Base-by-base conservation (phyloP, 2,113 vertebrate genomes). In the Electrona antarctica region DNA sequence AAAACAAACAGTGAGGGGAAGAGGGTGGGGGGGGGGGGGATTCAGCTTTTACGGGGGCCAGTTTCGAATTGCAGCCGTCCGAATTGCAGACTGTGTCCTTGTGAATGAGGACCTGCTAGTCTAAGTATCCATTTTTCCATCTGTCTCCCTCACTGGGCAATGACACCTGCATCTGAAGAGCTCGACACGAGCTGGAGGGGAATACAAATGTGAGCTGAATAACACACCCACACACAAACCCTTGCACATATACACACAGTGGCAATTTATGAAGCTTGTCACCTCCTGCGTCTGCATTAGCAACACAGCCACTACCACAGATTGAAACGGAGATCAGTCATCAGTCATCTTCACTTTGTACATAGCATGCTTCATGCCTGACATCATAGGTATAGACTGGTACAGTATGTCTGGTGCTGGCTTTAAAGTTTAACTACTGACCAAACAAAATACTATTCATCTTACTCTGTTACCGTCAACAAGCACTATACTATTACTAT, bases 131-230 rank as follows among this genome's bases (percentile, higher is more conserved):
- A 14, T 58, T 84, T 71, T 74, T 46, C 81, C 57, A 47, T 63
- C 72, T 68, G 21, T 79, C 66, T 78, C 64, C 49, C 67, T 67
- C 64, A 21, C 72, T 8, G 45, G 69, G 33, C 33, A 41, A 63
- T 74, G 77, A 85, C 77, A 76, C 73, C 72, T 78, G 21, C 58
- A 73, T 71, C 60, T 78, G 62, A 60, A 81, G 55, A 87, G 74
- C 69, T 64, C 80, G 71, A 85, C 50, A 64, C 48, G 74, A 47
- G 68, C 72, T 47, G 8, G 67, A 67, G 67, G 67, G 66, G 76
- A 80, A 80, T 77, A 67, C 29, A 72, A 63, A 87, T 87, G 64
- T 21, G 68, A 54, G 69, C 51, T 57, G n/a, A n/a, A 13, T 59
- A 73, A 46, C 60, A 64, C 14, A 28, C 54, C 33, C n/a, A 48